Percentiles rank a stretch among this genome's conserved stretches.
Evolutionary conservation across 2,113 vertebrate genomes (phyloP).

Genomic region (Melanerpes formicivorus): DNA sequence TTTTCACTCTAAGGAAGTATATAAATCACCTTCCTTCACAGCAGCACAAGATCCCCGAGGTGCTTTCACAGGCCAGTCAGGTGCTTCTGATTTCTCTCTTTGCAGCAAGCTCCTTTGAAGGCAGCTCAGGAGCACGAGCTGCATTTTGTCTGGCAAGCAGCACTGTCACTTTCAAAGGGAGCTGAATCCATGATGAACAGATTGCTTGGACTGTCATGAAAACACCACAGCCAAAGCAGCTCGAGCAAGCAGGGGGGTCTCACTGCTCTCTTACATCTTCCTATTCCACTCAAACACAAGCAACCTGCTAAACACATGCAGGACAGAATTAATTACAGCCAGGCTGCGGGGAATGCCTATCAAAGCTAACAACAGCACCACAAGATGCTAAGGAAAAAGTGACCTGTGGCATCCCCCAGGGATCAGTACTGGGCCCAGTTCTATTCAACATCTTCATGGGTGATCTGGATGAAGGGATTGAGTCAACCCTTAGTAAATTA

Average conservation of each 20-base stretch:
- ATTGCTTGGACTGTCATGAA: neutral
- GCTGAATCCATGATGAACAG: neutral
- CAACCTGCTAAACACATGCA: neutral
- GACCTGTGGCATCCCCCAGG: no score
- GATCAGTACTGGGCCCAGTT: no score
- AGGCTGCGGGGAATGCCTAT: neutral
- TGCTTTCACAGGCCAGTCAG: neutral
- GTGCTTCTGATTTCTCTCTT: neutral
- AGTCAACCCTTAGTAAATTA: no score
- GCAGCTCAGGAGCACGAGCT: neutral
- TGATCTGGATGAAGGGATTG: no score
- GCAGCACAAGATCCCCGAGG: fast-evolving
- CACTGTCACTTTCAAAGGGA: neutral
- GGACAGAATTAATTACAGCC: neutral
- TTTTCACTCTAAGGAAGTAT: neutral
- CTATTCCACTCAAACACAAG: neutral
- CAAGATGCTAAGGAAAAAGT: neutral
- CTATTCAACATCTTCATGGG: no score
- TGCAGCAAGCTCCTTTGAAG: neutral
- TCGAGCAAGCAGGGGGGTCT: neutral
- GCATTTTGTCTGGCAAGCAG: neutral
- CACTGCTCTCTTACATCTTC: neutral
- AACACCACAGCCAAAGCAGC: neutral
- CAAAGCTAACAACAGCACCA: neutral
- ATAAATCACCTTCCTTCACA: neutral